Percentiles rank a stretch among this genome's conserved stretches.
phyloP scores from a whole-genome alignment of 2,113 vertebrate species.

The Aramus guarauna region DNA sequence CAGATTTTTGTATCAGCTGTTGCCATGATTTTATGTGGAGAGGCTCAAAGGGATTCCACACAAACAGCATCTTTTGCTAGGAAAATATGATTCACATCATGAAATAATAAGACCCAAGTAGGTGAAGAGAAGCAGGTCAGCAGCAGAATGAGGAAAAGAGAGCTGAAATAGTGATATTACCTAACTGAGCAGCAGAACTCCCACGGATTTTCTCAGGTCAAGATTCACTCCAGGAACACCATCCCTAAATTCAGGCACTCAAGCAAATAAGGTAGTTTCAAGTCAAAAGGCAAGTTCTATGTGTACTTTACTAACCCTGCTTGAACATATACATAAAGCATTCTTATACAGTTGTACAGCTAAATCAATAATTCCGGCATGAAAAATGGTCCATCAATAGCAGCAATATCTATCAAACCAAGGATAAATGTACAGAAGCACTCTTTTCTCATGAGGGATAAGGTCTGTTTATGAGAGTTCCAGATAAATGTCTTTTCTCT shows the following conservation, averaged over 20 bases:
- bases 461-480: not conserved
- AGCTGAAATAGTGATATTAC: accelerated
- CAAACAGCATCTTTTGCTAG: accelerated
- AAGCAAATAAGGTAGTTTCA: not conserved
- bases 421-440: not conserved
- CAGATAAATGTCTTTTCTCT: not conserved
- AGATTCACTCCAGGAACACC: not conserved
- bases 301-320: not conserved
- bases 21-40: accelerated
- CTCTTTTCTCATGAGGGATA: not conserved
- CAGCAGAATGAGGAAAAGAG: not conserved
- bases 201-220: not conserved
- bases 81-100: accelerated
- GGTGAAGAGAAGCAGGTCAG: not conserved
- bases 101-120: accelerated
- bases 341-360: not conserved
- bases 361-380: not conserved
- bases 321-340: not conserved
- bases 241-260: not conserved
- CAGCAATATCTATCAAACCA: not conserved
- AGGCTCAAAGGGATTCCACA: accelerated
- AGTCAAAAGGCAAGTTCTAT: not conserved
- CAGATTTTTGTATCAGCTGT: not conserved
- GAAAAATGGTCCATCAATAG: not conserved
- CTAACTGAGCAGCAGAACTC: not conserved